Base-by-base conservation (phyloP, 2,888 invertebrate species). In the Mythimna ferrago region DNA sequence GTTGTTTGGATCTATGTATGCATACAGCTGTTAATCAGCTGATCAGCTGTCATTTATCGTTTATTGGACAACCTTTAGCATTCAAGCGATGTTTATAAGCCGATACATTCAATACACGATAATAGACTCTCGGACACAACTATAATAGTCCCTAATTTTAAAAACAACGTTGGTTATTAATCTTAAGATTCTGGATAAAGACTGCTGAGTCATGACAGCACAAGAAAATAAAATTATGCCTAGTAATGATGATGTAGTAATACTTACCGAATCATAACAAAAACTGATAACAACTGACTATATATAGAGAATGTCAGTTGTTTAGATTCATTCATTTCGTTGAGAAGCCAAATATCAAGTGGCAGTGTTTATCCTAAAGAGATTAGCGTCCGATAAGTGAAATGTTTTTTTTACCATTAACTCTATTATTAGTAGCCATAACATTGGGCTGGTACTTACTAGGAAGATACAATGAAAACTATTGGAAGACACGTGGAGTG, bases 401-500 rank as follows among this genome's bases (percentile, higher is more conserved):
- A 26, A 78, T 78, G 78, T 74, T 78, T 9, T 67, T 79, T 54
- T 44, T 78, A 63, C 74, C 80, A 35, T 10, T 79, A 21, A 69
- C 14, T 54, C 69, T 78, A 48, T n/a, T 69, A 51, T 35, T 56
- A 63, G 1, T 58, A 19, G 66, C 26, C 6, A 48, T 74, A 26
- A 26, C 14, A 60, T 58, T 78, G 48, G 26, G 61, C 5, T 75
- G 68, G 68, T 79, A 73, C 62, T 69, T 21, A 66, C 51, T 54
- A 69, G 82, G 60, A 63, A 80, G 58, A 41, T 85, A 86, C 69
- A 92, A 91, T 86, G 89, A 90, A 74, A 67, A 44, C 9, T 92
- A 92, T 68, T 92, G 92, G 92, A 89, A 75, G 51, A 86, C 85
- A 71, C 90, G 92, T n/a, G 92, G 83, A 53, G 77, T 84, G 21